Base-by-base conservation (phyloP, 2,888 invertebrate genomes). In the Serrognathus titanus region DNA sequence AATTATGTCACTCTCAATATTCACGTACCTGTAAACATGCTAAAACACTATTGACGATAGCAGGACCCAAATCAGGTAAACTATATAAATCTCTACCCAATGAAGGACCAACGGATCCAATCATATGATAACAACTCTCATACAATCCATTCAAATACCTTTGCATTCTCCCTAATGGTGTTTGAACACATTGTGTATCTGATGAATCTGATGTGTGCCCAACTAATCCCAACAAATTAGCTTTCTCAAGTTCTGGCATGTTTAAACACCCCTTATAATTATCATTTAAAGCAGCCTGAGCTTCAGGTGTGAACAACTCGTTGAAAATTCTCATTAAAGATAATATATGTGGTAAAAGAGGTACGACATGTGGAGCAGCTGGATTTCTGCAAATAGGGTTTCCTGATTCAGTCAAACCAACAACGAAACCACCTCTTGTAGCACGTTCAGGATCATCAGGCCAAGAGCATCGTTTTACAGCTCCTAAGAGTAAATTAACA, bases 51-150 rank as follows among this genome's bases (percentile, higher is more conserved):
- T 84, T 85, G 1, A 87, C 80, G 49, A 96, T 80, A 51, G 88
- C 89, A 60, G 84, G 82, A 38, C 90, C 86, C 51, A 96, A 83
- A 48, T 88, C 88, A 6, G 89, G 83, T 60, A 89, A 81, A 60
- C 85, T 85, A 79, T 92, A 96, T 68, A 96, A 85, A 79, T 94
- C 93, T 66, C 91, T 84, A 0, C 93, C 92, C n/a, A 96, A 81
- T 5, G 89, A 86, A 11, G 84, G 82, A 1, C 91, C 90, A 43
- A 90, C 85, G 37, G 89, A 87, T 20, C 90, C 91, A 70, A 92
- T 81, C 78, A 91, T 82, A 69, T 90, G 89, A 70, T 87, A 90
- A 70, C 92, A 90, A 64, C 86, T 87, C 62, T 95, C 94, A 70
- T 92, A 90, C 48, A 92, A 80, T 49, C 85, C 83, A 50, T 86